These are phyloP conservation scores for Eudyptes chrysolophus DNA, from an alignment of 2,113 vertebrate species.

Conservation along the genomic window DNA sequence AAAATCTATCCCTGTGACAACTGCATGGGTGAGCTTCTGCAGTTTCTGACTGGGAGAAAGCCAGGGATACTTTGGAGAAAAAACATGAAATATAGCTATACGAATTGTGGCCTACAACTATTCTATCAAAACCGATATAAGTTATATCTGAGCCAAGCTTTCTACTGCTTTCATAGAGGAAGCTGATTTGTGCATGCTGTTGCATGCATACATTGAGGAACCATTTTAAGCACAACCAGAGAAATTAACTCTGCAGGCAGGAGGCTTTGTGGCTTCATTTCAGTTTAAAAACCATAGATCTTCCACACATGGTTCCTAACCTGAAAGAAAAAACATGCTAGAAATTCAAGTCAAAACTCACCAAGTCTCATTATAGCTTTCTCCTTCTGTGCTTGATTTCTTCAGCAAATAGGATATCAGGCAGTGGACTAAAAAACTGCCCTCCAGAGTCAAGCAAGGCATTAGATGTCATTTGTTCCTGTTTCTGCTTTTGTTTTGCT, in stretches of 20 bases:
- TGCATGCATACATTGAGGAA: not conserved
- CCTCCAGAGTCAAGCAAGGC: not conserved
- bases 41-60: not conserved
- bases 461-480: not conserved
- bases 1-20: not conserved
- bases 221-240: conserved; percentile 28
- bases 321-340: not conserved
- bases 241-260: not conserved
- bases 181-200: conserved; percentile 8
- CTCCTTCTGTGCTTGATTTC: not conserved
- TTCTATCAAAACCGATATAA: not conserved
- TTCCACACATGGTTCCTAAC: not conserved
- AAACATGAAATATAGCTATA: not conserved
- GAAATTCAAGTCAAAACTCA: not conserved
- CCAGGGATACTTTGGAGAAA: not conserved
- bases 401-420: not conserved
- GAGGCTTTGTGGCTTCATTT: conserved; percentile 15
- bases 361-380: not conserved
- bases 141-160: not conserved
- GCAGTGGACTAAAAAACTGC: not conserved
- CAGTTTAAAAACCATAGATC: not conserved
- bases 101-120: not conserved
- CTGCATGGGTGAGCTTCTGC: not conserved
- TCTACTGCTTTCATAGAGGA: conserved; percentile 27
- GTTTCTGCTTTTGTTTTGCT: not conserved